These are phyloP conservation scores for Coelogynopora nodosa DNA, from an alignment of 2,888 invertebrate species.

Conservation along the genomic window DNA sequence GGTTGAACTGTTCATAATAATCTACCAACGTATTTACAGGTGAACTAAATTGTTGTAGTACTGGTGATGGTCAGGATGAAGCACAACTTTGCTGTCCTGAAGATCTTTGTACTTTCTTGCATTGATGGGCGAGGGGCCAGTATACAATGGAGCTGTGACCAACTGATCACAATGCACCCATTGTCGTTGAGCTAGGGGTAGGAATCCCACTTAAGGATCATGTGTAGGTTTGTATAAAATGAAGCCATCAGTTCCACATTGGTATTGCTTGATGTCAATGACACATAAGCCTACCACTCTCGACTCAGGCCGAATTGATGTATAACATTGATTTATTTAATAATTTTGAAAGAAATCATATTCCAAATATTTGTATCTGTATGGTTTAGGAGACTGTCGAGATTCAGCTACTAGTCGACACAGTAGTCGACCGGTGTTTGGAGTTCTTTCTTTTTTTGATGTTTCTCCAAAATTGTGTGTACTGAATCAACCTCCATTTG, in stretches of 20 bases:
- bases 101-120: conserved; percentile 11
- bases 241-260: not conserved
- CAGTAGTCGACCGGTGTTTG: not conserved
- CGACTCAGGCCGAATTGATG: not conserved
- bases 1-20: not conserved
- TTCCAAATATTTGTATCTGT: conserved; percentile 6
- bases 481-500: conserved; percentile 24
- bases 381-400: not conserved
- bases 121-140: not conserved
- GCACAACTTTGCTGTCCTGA: not conserved
- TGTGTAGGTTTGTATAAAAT: not conserved
- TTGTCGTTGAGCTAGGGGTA: not conserved
- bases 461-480: not conserved
- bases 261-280: not conserved
- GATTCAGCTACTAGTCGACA: not conserved
- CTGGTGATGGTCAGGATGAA: not conserved
- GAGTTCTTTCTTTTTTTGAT: not conserved
- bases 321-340: not conserved
- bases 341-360: not conserved
- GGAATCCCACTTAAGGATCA: not conserved
- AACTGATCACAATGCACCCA: not conserved
- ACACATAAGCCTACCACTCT: not conserved
- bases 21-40: not conserved
- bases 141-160: not conserved
- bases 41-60: not conserved